Conservation (phyloP, 2,797 vertebrate species). For the Sorex maritimensis region DNA sequence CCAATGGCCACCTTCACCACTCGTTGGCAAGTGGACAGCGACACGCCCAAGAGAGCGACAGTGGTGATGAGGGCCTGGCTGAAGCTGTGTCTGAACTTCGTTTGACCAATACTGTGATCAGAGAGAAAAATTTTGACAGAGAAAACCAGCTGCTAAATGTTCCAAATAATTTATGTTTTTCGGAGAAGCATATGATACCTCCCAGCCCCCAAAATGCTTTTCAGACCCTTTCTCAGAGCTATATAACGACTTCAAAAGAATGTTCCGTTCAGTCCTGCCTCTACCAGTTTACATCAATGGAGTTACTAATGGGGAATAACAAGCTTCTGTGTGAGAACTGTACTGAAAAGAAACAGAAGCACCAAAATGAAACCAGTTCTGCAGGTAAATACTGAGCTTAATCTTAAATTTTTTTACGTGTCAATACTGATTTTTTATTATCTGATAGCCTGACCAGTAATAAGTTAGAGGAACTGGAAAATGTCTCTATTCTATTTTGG, state of each 20-base stretch:
- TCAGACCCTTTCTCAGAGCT: slow-evolving; percentile 97
- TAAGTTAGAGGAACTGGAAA: no score
- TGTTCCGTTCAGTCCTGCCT: slow-evolving; percentile 99
- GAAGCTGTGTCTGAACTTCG: slow-evolving; percentile 93
- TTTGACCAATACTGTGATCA: slow-evolving; percentile 89
- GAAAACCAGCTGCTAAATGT: slow-evolving; percentile 89
- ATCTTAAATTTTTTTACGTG: no score
- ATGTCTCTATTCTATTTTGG: no score
- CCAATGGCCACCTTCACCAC: background rate
- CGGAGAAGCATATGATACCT: slow-evolving; percentile 83
- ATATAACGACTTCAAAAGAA: slow-evolving; percentile 96
- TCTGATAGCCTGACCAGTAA: no score
- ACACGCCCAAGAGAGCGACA: slow-evolving; percentile 9
- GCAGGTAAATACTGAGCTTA: slow-evolving; percentile 90
- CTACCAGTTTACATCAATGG: slow-evolving; percentile 98
- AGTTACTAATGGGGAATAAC: slow-evolving; percentile 99
- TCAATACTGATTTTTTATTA: no score
- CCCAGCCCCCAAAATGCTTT: slow-evolving; percentile 94
- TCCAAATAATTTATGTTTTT: slow-evolving; percentile 84
- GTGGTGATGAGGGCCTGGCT: slow-evolving; percentile 90
- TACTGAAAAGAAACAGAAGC: slow-evolving; percentile 94
- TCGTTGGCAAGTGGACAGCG: background rate
- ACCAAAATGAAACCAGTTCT: slow-evolving; percentile 91
- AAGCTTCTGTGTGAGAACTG: slow-evolving; percentile 98
- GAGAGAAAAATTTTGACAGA: slow-evolving; percentile 79